Percentiles rank a stretch among this genome's conserved stretches.
Conservation (phyloP, 2,888 invertebrate species). For the Amphipyra berbera region DNA sequence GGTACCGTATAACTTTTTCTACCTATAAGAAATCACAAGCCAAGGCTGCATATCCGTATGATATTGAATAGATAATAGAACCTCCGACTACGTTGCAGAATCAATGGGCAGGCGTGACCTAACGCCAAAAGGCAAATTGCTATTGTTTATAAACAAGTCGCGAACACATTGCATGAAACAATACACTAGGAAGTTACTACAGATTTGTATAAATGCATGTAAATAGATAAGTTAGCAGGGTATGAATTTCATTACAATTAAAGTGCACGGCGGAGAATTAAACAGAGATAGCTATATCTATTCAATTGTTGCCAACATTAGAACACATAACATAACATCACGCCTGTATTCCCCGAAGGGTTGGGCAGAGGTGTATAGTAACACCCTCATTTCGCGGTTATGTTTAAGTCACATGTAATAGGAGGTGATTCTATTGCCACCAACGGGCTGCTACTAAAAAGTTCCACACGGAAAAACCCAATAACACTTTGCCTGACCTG, state of each 20-base stretch:
- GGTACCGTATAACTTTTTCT: slow-evolving; percentile 2
- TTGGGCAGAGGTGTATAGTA: too few species aligned
- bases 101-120: slow-evolving; percentile 78
- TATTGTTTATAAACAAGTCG: slow-evolving; percentile 82
- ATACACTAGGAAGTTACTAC: slow-evolving; percentile 79
- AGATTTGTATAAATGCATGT: slow-evolving; percentile 65
- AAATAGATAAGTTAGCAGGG: slow-evolving; percentile 47
- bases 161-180: slow-evolving; percentile 78
- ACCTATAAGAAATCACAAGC: slow-evolving; percentile 7
- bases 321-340: too few species aligned
- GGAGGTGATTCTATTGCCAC: too few species aligned
- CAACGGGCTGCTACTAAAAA: too few species aligned
- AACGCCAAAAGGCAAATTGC: slow-evolving; percentile 81
- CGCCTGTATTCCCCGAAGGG: too few species aligned
- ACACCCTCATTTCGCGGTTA: too few species aligned
- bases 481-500: too few species aligned
- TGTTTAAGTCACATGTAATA: too few species aligned
- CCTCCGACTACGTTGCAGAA: slow-evolving; percentile 67
- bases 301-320: too few species aligned
- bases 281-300: background rate
- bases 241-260: slow-evolving; percentile 35
- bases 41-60: slow-evolving; percentile 21
- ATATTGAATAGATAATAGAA: slow-evolving; percentile 64
- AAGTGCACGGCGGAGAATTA: slow-evolving; percentile 11
- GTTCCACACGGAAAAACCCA: too few species aligned